phyloP scores from a whole-genome alignment of 2,113 vertebrate genomes.

The Hypanus sabinus region DNA sequence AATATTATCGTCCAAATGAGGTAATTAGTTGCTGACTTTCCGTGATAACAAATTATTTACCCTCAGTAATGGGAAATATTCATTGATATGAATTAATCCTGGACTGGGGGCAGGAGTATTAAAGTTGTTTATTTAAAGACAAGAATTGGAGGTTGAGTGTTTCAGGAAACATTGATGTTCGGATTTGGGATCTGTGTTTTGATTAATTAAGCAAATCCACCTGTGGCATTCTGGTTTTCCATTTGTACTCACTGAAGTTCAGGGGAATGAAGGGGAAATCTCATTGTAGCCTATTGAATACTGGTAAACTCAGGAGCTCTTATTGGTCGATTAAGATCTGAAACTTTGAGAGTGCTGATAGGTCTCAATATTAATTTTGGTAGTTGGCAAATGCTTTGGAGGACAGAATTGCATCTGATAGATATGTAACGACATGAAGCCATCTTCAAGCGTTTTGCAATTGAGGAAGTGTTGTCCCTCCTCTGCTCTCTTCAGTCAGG shows the following conservation, averaged over 20 bases:
- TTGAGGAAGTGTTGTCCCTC: no score
- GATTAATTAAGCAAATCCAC: neutral
- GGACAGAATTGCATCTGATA: no score
- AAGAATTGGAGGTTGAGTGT: neutral
- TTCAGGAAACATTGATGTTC: neutral
- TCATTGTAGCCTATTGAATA: no score
- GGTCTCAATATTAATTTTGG: neutral
- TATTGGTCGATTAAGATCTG: neutral
- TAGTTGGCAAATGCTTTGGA: neutral
- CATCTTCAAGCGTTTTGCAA: no score
- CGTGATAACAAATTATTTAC: neutral
- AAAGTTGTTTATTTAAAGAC: neutral
- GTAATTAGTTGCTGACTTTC: neutral
- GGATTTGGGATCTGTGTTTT: neutral
- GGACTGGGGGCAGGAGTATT: no score
- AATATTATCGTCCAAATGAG: neutral
- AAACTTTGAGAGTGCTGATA: neutral
- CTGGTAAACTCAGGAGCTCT: neutral
- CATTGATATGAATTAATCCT: neutral
- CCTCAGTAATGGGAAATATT: neutral
- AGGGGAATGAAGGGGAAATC: no score
- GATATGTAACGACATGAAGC: no score
- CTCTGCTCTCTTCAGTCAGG: no score
- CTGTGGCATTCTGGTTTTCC: neutral
- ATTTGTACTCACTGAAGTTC: neutral